Percentiles rank a stretch among this genome's conserved stretches.
Conservation (phyloP, 2,113 vertebrate genomes). For the Anarrhichthys ocellatus region DNA sequence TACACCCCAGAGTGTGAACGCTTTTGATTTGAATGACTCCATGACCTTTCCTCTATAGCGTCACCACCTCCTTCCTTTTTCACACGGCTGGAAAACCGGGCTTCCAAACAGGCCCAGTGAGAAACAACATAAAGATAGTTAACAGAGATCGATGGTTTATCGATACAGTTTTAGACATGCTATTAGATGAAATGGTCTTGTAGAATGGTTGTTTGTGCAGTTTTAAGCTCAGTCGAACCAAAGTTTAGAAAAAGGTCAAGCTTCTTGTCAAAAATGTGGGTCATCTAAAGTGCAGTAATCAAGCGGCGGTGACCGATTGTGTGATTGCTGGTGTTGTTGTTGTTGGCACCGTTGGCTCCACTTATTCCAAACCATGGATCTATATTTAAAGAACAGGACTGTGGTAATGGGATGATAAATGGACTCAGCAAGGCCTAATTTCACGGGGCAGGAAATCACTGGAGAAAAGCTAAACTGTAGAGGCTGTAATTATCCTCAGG, state of each 20-base stretch:
- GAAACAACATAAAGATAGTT: not conserved
- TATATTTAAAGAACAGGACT: slow-evolving; percentile 76
- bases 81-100: not conserved
- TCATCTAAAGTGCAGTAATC: slow-evolving; percentile 69
- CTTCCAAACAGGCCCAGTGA: not conserved
- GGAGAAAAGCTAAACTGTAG: slow-evolving; percentile 76
- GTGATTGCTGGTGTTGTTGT: slow-evolving; percentile 70
- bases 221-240: slow-evolving; percentile 14
- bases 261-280: slow-evolving; percentile 56
- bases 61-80: not conserved
- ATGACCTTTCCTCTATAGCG: not conserved
- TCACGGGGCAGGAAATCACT: slow-evolving; percentile 80
- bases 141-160: not conserved
- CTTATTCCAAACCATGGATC: slow-evolving; percentile 63
- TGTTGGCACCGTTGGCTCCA: slow-evolving; percentile 58
- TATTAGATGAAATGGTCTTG: not conserved
- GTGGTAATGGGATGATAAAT: slow-evolving; percentile 82
- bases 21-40: not conserved
- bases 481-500: slow-evolving; percentile 79
- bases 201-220: not conserved
- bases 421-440: slow-evolving; percentile 76
- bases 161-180: not conserved
- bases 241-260: slow-evolving; percentile 23
- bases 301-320: slow-evolving; percentile 51
- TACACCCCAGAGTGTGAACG: too few species aligned